Base-by-base conservation (phyloP, 2,113 vertebrate species). In the Todiramphus saurophagus region DNA sequence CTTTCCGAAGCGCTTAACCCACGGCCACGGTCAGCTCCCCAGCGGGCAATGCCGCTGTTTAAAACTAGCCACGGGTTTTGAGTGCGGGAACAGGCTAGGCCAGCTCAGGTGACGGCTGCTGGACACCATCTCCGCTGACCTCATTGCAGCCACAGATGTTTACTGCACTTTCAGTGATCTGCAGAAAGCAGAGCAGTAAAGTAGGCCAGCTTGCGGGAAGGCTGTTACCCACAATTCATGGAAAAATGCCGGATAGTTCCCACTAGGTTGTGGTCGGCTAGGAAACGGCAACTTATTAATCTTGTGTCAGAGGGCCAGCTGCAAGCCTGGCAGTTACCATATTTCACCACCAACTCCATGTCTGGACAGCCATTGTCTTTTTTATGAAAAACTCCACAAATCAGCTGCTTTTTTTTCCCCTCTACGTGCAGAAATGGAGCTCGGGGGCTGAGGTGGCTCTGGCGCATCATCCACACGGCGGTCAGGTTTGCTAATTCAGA, bases 241-340 rank as follows among this genome's bases (percentile, higher is more conserved):
- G 98, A 98, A 98, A 98, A 98, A 98, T 95, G 95, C 98, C 55
- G 98, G 98, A 99, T 99, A 98, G 99, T 99, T 99, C 99, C 99
- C 99, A 99, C 98, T 99, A 98, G 98, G 98, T 99, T 99, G 98
- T 98, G 98, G 99, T 99, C 98, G 99, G 99, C 99, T 99, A 99
- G 99, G 99, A 99, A 99, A 99, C 99, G 98, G 98, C 98, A 98
- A 98, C 99, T 99, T 99, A 99, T 99, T 99, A 99, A 99, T 99
- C 99, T 99, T 99, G 99, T 99, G 99, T 99, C 99, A 98, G 98
- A 98, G 98, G 98, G 99, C 99, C 99, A 99, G 99, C 99, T 99
- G 99, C 99, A 99, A 98, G 98, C 94, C 97, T 98, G 98, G 98
- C 98, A 98, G 98, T 98, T 98, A 98, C 98, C 98, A 98, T 98